phyloP scores from a whole-genome alignment of 2,888 invertebrate genomes.

The Odontomyia ornata region DNA sequence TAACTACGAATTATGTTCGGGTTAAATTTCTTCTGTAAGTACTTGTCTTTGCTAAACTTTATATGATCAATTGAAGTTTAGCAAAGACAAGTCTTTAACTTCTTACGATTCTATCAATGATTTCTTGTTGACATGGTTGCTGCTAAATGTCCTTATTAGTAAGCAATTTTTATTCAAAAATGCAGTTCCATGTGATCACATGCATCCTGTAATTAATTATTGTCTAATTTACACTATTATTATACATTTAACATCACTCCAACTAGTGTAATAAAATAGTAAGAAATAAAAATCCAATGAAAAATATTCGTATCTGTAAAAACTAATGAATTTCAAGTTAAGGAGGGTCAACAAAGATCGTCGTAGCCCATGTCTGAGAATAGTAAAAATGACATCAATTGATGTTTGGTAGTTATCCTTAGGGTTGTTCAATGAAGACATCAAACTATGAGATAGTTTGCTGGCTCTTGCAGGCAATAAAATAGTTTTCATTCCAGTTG shows the following conservation, averaged over 20 bases:
- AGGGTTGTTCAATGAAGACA: neutral
- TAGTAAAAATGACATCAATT: neutral
- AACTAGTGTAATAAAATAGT: neutral
- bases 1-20: too few species aligned
- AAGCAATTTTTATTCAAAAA: too few species aligned
- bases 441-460: neutral
- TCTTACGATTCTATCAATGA: too few species aligned
- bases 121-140: too few species aligned
- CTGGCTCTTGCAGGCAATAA: too few species aligned
- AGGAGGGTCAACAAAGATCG: neutral
- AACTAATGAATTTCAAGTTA: neutral
- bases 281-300: neutral
- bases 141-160: too few species aligned
- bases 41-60: too few species aligned
- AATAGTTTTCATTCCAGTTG: too few species aligned
- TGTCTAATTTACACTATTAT: neutral
- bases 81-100: too few species aligned
- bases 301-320: neutral
- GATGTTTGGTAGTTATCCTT: neutral
- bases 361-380: neutral
- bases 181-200: neutral
- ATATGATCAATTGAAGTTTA: too few species aligned
- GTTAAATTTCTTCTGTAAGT: too few species aligned
- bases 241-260: neutral
- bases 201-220: neutral